Conservation (phyloP, 2,888 invertebrate species). For the Folsomia candida region DNA sequence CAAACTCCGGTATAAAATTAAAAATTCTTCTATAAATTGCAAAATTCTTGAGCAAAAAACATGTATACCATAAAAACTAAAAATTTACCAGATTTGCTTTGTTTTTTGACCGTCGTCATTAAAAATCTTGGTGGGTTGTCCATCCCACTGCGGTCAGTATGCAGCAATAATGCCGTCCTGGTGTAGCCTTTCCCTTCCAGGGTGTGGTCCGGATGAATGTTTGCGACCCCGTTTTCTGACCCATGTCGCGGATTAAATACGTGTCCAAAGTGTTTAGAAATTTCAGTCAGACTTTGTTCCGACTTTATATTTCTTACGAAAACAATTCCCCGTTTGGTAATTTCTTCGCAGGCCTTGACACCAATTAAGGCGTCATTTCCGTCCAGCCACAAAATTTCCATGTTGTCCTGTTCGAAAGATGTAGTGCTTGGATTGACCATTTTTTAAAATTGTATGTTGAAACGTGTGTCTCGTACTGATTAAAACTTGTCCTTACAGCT, state of each 20-base stretch:
- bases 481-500: too few species aligned
- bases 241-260: neutral
- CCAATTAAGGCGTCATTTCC: neutral
- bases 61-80: too few species aligned
- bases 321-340: neutral
- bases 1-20: neutral
- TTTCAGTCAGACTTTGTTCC: neutral
- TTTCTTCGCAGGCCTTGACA: neutral
- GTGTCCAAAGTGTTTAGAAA: neutral
- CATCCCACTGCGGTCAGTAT: conserved; percentile 1
- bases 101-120: neutral
- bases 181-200: conserved; percentile 6
- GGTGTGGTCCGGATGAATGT: neutral
- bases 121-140: neutral
- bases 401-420: too few species aligned
- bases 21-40: too few species aligned
- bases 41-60: too few species aligned
- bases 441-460: too few species aligned
- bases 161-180: neutral
- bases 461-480: too few species aligned
- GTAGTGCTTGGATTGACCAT: too few species aligned
- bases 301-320: neutral
- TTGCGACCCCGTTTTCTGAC: neutral
- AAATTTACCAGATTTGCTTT: neutral
- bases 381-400: neutral